Evolutionary conservation across 2,797 vertebrate species (phyloP), one percentile per base, ranked within the genome.

Genomic region (Lates japonicus): DNA sequence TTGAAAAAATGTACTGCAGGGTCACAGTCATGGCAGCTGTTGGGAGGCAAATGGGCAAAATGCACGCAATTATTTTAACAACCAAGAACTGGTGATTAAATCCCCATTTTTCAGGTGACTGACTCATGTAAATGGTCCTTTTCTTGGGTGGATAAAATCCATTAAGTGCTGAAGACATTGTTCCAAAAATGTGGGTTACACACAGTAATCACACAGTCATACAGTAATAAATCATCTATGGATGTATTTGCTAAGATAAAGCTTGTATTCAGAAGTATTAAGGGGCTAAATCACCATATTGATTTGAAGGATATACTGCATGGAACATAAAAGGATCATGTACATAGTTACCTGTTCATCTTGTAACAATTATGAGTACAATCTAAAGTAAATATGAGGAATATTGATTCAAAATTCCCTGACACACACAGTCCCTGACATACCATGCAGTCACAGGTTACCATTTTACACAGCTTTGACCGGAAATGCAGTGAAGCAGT

Each of bases 281-380:
- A 59, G 35, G 35, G 51, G 25, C 62, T 70, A 60, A 35, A 61
- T 69, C n/a, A 31, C 0, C 39, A 5, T 61, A 86, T 57, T 65
- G 76, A 83, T 83, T 81, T 39, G 41, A 7, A 25, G 35, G 41
- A 75, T 54, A 58, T 42, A 68, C 22, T 33, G 37, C 52, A 41
- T 3, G 7, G 11, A 48, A 72, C 51, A 81, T 78, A 44, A 70
- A 52, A 66, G 11, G 51, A 74, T 49, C 74, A 75, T 75, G 69
- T 57, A 52, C 63, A 63, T 22, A 61, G 55, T 75, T 74, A 75
- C 60, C 55, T 70, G 61, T 76, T 85, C 9, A 49, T 64, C 44
- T 81, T 78, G 58, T 82, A 83, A 51, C 69, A 84, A 81, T 87
- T 82, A 82, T 52, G 22, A 46, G 20, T 44, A 48, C 70, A 80